A percentile compares a stretch with the other conserved stretches of the same genome.
phyloP scores from a whole-genome alignment of 2,888 invertebrate species.

The Sarcophaga variegata region DNA sequence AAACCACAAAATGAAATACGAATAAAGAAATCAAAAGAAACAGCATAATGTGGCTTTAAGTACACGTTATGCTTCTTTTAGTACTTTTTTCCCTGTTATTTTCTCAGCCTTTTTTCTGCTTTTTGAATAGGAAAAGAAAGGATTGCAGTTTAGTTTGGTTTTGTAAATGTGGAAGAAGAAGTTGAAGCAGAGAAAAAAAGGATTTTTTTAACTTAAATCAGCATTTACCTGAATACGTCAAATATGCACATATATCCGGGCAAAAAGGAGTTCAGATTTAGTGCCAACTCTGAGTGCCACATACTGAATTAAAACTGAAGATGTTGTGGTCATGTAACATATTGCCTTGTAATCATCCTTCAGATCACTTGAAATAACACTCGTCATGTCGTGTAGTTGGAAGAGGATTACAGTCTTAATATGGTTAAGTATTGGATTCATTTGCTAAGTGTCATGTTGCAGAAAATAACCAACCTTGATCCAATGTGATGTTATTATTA shows the following conservation, averaged over 20 bases:
- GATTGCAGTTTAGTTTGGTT: constrained; percentile 13
- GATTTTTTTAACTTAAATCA: constrained; percentile 28
- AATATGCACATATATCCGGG: constrained; percentile 16
- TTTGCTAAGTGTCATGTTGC: too few species aligned
- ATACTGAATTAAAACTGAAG: too few species aligned
- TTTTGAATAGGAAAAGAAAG: neutral
- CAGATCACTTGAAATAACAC: too few species aligned
- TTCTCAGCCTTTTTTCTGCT: neutral
- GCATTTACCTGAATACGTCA: constrained; percentile 33
- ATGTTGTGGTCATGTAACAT: too few species aligned
- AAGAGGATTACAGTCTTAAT: too few species aligned
- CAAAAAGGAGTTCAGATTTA: too few species aligned
- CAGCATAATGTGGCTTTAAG: constrained; percentile 52
- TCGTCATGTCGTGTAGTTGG: too few species aligned
- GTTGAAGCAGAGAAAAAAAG: neutral
- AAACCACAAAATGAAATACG: neutral
- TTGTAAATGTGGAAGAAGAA: constrained; percentile 1
- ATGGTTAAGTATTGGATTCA: too few species aligned
- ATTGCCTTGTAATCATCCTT: too few species aligned
- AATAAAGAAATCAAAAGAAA: constrained; percentile 43
- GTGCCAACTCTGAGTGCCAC: too few species aligned
- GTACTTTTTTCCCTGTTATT: constrained; percentile 14
- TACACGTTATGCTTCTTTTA: constrained; percentile 4
- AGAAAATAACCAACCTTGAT: too few species aligned
- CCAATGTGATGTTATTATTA: too few species aligned